Base-by-base conservation (phyloP, 2,797 vertebrate genomes). In the Arctocebus calabarensis region DNA sequence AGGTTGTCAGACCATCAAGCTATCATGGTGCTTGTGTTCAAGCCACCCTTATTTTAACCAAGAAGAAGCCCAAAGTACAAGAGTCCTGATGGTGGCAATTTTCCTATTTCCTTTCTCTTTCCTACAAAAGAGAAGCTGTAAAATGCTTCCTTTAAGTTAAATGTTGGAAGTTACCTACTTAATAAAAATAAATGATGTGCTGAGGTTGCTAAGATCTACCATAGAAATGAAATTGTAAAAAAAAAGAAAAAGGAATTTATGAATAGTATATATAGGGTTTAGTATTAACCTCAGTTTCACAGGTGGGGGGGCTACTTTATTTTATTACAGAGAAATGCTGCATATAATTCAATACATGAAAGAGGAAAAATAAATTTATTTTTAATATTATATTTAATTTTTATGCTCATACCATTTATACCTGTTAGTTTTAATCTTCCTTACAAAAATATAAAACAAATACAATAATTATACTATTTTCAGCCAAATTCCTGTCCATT, bases 271-370 rank as follows among this genome's bases (percentile, higher is more conserved):
- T 23, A 22, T n/a, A 52, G 32, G 45, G 48, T 22, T 34, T 6
- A 1, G 48, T 55, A 77, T 32, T n/a, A 23, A 40, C 45, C 32
- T 22, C n/a, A 20, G 6, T 78, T 78, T 55, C 45, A n/a, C 10
- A 19, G 20, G 32, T 45, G 45, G 9, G 43, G 32, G 32, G 10
- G 25, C 75, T 55, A 55, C 75, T 55, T 10, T 78, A 78, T 90
- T 93, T 95, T 61, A 91, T 71, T 88, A 81, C 88, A 43, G 78
- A 70, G 81, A 78, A 90, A 84, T 32, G 11, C 23, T 77, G 61
- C 27, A 52, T 70, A 37, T 48, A 75, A 81, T 5, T 55, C 20
- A 62, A 40, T 62, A 94, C 29, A 70, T n/a, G 7, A 70, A 55
- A 85, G 43, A n/a, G 32, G 48, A 55, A 83, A 14, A 61, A 84